Percentiles rank a stretch among this genome's conserved stretches.
These are phyloP conservation scores for Alethe castanea DNA, from an alignment of 2,113 vertebrate genomes.

Conservation along the genomic window DNA sequence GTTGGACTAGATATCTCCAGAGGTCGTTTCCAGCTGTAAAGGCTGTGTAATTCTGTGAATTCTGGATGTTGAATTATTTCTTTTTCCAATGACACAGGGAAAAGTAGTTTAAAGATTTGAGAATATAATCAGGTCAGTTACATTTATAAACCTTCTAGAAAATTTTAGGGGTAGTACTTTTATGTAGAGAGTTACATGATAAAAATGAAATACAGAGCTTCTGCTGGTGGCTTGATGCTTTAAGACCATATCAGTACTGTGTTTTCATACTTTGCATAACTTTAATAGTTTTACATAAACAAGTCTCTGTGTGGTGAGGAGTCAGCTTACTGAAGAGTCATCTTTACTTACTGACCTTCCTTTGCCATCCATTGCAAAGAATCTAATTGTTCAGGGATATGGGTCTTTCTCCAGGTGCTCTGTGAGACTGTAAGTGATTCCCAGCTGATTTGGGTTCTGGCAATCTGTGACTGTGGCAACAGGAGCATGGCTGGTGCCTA, in stretches of 20 bases:
- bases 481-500: background rate
- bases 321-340: background rate
- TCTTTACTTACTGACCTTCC: background rate
- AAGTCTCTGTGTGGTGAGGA: background rate
- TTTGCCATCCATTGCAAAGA: background rate
- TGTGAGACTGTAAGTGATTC: background rate
- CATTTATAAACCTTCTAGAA: background rate
- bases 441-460: background rate
- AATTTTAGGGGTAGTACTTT: background rate
- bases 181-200: background rate
- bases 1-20: background rate
- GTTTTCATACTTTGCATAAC: background rate
- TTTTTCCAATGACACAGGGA: background rate
- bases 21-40: background rate
- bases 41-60: background rate
- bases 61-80: background rate
- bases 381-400: background rate
- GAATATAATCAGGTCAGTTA: background rate
- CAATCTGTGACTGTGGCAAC: background rate
- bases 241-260: background rate
- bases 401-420: background rate
- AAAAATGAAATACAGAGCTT: background rate
- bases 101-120: background rate
- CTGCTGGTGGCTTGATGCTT: background rate
- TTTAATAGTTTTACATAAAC: background rate